Conservation (phyloP, 2,888 invertebrate species). For the Deilephila porcellus region DNA sequence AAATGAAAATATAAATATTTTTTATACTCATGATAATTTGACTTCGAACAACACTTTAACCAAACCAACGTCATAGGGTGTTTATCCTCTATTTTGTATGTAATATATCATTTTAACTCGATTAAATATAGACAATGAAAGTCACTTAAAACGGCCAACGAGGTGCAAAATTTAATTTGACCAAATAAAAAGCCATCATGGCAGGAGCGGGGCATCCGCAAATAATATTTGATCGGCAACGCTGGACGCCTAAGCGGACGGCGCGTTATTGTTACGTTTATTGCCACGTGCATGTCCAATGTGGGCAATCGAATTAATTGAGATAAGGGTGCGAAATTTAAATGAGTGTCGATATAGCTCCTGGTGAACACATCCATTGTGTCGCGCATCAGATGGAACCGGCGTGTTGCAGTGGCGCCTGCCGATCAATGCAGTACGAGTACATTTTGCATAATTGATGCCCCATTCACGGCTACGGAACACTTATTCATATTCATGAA, state of each 20-base stretch:
- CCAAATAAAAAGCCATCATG: constrained; percentile 29
- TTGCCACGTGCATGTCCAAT: constrained; percentile 53
- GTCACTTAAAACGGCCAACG: not conserved
- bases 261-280: constrained; percentile 59
- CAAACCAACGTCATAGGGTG: too few relatives aligned
- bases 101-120: not conserved
- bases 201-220: constrained; percentile 19
- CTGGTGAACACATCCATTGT: constrained; percentile 53
- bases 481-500: constrained; percentile 83
- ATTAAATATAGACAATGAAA: not conserved
- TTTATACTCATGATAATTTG: too few relatives aligned
- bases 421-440: constrained; percentile 73
- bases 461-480: constrained; percentile 76
- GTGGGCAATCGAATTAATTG: constrained; percentile 52
- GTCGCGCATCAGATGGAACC: constrained; percentile 57
- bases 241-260: constrained; percentile 35
- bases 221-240: constrained; percentile 28
- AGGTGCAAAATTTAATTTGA: constrained; percentile 10
- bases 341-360: constrained; percentile 54
- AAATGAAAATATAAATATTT: too few relatives aligned
- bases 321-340: constrained; percentile 54
- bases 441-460: constrained; percentile 83
- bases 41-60: too few relatives aligned
- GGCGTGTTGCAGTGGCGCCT: constrained; percentile 46
- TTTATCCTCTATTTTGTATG: not conserved